Conservation (phyloP, 2,797 vertebrate species). For the Poecilia gillii region DNA sequence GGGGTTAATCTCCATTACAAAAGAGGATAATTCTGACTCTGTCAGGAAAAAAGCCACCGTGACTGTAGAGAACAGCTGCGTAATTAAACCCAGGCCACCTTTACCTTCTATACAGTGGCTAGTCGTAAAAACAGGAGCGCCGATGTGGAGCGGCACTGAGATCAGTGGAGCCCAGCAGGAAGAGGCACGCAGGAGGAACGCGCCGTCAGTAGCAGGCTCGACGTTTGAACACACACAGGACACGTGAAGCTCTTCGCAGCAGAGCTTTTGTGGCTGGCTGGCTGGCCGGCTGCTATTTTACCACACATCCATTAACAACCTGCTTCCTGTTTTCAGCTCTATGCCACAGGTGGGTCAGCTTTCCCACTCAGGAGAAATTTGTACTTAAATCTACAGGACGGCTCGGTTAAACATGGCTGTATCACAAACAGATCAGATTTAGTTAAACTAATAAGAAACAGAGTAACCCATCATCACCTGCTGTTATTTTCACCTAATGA, state of each 20-base stretch:
- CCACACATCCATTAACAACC: neutral
- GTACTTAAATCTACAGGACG: neutral
- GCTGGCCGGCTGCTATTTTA: neutral
- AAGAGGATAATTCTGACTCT: slow-evolving; percentile 58
- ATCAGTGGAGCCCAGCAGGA: slow-evolving; percentile 25
- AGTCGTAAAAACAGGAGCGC: slow-evolving; percentile 32
- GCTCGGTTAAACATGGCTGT: neutral
- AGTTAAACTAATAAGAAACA: neutral
- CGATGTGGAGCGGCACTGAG: slow-evolving; percentile 20
- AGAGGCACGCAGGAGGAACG: slow-evolving; percentile 16
- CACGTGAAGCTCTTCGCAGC: slow-evolving; percentile 27
- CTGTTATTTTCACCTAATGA: neutral
- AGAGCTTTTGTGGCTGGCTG: slow-evolving; percentile 26
- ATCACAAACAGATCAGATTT: neutral
- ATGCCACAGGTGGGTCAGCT: neutral
- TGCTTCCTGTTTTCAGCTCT: neutral
- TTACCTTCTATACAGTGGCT: slow-evolving; percentile 51
- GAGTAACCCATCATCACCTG: neutral
- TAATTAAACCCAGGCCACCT: slow-evolving; percentile 64
- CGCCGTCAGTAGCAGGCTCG: slow-evolving; percentile 28
- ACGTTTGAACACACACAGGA: slow-evolving; percentile 32
- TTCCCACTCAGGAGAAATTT: neutral
- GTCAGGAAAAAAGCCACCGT: slow-evolving; percentile 19
- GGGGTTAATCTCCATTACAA: slow-evolving; percentile 76
- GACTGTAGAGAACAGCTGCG: slow-evolving; percentile 26